Base-by-base conservation (phyloP, 2,888 invertebrate genomes). In the Cryptus viduatorius region DNA sequence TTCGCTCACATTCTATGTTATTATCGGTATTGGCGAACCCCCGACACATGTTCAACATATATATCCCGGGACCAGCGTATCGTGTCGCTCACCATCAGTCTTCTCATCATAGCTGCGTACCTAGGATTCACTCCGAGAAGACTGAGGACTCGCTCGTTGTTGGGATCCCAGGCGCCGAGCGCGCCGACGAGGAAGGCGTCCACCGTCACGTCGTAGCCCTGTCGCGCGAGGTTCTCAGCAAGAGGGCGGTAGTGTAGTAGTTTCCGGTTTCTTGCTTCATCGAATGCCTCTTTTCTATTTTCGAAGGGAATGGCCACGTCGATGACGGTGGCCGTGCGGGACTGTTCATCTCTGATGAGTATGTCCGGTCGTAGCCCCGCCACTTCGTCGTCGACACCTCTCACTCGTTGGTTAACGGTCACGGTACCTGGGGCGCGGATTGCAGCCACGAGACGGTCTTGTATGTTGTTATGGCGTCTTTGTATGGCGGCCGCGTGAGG, bases 221-320 rank as follows among this genome's bases (percentile, higher is more conserved):
- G 29, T 0, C 12, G 19, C 0, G 29, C 12, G 3, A 91, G 79
- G 2, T 64, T 65, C 1, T 83, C 86, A 0, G 89, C 89, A 0
- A 91, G 72, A 10, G 84, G 85, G 0, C 69, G 37, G 14, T 91
- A 91, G 31, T 90, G 91, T 0, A 2, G 8, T 0, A 87, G 10
- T 64, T 92, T 92, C 0, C 12, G 53, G 12, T 64, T 31, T 50
- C 92, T 78, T 0, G 91, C 90, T 16, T 53, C 82, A 1, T 83
- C 82, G 1, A 92, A 82, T 0, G 90, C 90, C 1, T 37, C 71
- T 1, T 71, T 31, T 1, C 85, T 64, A 61, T 92, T 92, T 69
- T 93, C 91, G 61, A 93, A 92, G 0, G 90, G 87, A 24, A 91
- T 87, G 16, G 90, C 73, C 3, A 92, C 89, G 75, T 93, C 92